Evolutionary conservation across 1,140 invertebrate genomes (phyloP).

Genomic region (Apis laboriosa): DNA sequence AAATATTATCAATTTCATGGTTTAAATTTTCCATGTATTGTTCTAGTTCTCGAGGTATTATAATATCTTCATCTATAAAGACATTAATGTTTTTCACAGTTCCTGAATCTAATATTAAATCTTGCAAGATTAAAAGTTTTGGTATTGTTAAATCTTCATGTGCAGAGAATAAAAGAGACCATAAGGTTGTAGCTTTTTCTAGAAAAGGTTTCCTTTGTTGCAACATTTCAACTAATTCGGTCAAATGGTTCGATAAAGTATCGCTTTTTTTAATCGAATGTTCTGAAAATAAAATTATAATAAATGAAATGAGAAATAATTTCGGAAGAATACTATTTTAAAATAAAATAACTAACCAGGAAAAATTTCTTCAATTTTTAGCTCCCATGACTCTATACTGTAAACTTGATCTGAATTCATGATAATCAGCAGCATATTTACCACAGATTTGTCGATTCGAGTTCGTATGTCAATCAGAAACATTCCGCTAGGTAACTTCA

Average conservation of each 20-base stretch:
- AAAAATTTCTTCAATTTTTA: slow-evolving; percentile 46
- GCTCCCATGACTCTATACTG: slow-evolving; percentile 52
- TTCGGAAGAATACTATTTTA: not conserved
- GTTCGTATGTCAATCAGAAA: slow-evolving; percentile 54
- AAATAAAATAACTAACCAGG: slow-evolving; percentile 25
- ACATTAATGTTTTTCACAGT: slow-evolving; percentile 32
- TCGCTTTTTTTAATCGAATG: not conserved
- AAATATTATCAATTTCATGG: slow-evolving; percentile 2
- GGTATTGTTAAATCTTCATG: slow-evolving; percentile 30
- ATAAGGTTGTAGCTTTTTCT: slow-evolving; percentile 35
- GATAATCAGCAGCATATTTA: slow-evolving; percentile 51
- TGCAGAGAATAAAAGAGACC: slow-evolving; percentile 31
- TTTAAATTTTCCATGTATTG: slow-evolving; percentile 4
- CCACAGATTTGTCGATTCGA: slow-evolving; percentile 4
- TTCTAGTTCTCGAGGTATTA: slow-evolving; percentile 31
- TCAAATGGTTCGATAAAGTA: slow-evolving; percentile 38
- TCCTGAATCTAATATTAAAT: slow-evolving; percentile 36
- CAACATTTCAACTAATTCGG: slow-evolving; percentile 33
- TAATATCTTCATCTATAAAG: slow-evolving; percentile 10
- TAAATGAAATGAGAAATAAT: not conserved
- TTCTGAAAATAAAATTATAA: slow-evolving; percentile 39
- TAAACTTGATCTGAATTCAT: slow-evolving; percentile 23
- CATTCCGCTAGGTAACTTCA: slow-evolving; percentile 1
- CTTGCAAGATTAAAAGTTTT: slow-evolving; percentile 24
- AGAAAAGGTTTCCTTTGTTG: slow-evolving; percentile 35